A percentile compares a stretch with the other conserved stretches of the same genome.
Conservation (phyloP, 2,888 invertebrate species). For the Agrotis puta region DNA sequence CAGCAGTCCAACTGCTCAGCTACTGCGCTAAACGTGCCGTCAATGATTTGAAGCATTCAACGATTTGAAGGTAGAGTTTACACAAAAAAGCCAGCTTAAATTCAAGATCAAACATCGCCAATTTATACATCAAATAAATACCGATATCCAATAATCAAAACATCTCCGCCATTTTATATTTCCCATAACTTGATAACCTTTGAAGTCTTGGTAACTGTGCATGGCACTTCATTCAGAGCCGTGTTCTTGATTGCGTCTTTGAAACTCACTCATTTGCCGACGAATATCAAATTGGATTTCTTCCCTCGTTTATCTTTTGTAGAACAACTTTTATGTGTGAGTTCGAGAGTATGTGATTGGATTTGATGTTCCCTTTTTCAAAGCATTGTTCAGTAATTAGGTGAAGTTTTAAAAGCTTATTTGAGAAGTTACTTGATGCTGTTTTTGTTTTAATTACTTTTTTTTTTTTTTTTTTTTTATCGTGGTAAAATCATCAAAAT, state of each 20-base stretch:
- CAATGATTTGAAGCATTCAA: too few relatives aligned
- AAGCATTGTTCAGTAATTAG: slow-evolving; percentile 35
- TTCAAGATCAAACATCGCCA: neutral
- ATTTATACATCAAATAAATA: slow-evolving; percentile 10
- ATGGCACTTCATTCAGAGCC: slow-evolving; percentile 34
- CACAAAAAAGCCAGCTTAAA: too few relatives aligned
- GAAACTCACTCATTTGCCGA: slow-evolving; percentile 47
- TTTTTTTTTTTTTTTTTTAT: too few relatives aligned
- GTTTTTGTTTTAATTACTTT: slow-evolving; percentile 18
- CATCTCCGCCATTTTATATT: slow-evolving; percentile 23
- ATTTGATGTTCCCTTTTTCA: slow-evolving; percentile 31
- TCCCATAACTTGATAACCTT: slow-evolving; percentile 20
- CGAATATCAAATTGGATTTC: slow-evolving; percentile 55
- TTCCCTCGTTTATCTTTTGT: slow-evolving; percentile 28
- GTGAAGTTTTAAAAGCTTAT: slow-evolving; percentile 39
- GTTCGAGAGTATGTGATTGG: slow-evolving; percentile 29
- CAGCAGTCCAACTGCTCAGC: too few relatives aligned
- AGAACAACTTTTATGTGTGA: slow-evolving; percentile 35
- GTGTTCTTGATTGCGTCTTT: slow-evolving; percentile 50
- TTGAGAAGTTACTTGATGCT: neutral
- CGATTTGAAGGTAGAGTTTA: too few relatives aligned
- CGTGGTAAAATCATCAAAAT: too few relatives aligned
- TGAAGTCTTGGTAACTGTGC: slow-evolving; percentile 38
- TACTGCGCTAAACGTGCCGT: too few relatives aligned
- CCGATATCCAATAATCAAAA: slow-evolving; percentile 16